Evolutionary conservation across 2,113 vertebrate genomes (phyloP).

Genomic region (Proteles cristata): DNA sequence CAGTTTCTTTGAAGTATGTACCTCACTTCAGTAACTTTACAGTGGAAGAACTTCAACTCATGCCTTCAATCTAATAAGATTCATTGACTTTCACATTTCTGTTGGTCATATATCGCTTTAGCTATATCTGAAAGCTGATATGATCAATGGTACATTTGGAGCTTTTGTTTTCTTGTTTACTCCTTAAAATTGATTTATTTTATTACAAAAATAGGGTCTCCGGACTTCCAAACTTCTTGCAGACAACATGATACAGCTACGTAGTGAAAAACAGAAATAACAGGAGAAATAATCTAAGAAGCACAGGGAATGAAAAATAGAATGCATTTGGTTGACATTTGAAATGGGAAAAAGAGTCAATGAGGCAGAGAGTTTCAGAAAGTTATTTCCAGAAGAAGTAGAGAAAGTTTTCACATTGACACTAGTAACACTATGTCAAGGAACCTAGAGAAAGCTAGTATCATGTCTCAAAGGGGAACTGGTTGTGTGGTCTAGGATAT

Average conservation of each 20-base stretch:
- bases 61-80: background rate
- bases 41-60: background rate
- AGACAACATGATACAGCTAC: background rate
- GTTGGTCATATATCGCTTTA: background rate
- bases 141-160: background rate
- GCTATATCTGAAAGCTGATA: background rate
- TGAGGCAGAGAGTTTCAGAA: conserved; percentile 33
- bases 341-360: conserved; percentile 2
- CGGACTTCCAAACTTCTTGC: background rate
- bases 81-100: background rate
- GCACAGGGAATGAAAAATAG: background rate
- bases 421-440: background rate
- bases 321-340: conserved; percentile 39
- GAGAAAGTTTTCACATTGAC: background rate
- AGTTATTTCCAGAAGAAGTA: background rate
- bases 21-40: background rate
- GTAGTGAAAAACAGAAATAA: conserved; percentile 7
- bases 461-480: background rate
- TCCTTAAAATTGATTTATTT: background rate
- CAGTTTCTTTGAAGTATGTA: background rate
- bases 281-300: background rate
- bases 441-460: background rate
- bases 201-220: background rate
- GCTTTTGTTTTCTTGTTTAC: background rate
- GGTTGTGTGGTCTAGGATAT: background rate